A percentile compares a stretch with the other conserved stretches of the same genome.
These are phyloP conservation scores for Muntiacus reevesi DNA, from an alignment of 2,113 vertebrate species.

Conservation along the genomic window DNA sequence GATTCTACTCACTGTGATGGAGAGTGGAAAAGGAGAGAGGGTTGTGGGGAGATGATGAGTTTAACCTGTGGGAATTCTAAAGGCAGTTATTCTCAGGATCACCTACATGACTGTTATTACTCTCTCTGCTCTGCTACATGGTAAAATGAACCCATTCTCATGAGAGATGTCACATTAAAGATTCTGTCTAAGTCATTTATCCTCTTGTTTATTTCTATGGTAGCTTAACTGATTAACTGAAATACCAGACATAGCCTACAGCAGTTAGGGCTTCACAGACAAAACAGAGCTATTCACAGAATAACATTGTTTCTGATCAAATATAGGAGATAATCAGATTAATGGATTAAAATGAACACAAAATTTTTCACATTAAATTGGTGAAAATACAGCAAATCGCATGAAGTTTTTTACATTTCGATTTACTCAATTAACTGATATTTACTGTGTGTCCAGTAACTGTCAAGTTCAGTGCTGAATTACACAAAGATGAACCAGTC, in stretches of 20 bases:
- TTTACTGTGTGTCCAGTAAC: not conserved
- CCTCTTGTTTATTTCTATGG: constrained; percentile 21
- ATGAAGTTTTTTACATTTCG: not conserved
- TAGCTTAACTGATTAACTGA: constrained; percentile 63
- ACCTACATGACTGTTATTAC: not conserved
- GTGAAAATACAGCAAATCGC: not conserved
- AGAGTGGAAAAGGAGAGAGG: not conserved
- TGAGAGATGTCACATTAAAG: constrained; percentile 38
- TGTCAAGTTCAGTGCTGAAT: not conserved
- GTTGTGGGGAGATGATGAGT: not conserved
- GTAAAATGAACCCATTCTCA: constrained; percentile 25
- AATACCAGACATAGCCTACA: constrained; percentile 61
- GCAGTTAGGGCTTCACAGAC: constrained; percentile 30
- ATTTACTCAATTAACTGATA: not conserved
- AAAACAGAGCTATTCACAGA: constrained; percentile 24
- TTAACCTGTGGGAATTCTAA: constrained; percentile 24
- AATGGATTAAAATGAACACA: constrained; percentile 20
- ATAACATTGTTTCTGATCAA: constrained; percentile 35
- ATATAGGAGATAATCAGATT: constrained; percentile 27
- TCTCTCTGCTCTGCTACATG: constrained; percentile 24
- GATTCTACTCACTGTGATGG: not conserved
- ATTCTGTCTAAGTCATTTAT: constrained; percentile 62
- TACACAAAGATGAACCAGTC: not conserved
- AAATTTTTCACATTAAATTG: not conserved
- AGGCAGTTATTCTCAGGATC: constrained; percentile 10